Conservation (phyloP, 2,888 invertebrate species). For the Platycheirus rosarum region DNA sequence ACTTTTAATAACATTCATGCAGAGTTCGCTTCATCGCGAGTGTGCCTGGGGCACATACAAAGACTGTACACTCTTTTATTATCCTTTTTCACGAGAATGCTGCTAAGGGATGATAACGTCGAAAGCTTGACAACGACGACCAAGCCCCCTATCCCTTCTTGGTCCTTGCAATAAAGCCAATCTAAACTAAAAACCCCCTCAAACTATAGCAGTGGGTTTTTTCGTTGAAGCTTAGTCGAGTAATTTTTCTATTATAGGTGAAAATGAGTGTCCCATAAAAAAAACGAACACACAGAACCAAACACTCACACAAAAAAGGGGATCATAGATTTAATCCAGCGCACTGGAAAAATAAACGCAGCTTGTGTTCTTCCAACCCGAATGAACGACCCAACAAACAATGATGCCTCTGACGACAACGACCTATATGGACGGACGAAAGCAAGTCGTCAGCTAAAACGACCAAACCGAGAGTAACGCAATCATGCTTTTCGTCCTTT, state of each 20-base stretch:
- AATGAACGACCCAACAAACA: slow-evolving; percentile 32
- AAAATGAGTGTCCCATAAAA: slow-evolving; percentile 70
- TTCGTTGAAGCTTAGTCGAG: slow-evolving; percentile 39
- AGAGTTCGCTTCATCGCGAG: slow-evolving; percentile 23
- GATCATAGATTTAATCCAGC: slow-evolving; percentile 71
- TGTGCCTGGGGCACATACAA: slow-evolving; percentile 4
- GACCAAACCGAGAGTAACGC: slow-evolving; percentile 35
- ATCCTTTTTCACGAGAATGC: slow-evolving; percentile 54
- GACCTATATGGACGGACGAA: background rate
- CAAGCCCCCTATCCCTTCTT: background rate
- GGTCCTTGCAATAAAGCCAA: slow-evolving; percentile 28
- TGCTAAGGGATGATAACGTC: slow-evolving; percentile 62
- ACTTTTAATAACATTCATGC: slow-evolving; percentile 55
- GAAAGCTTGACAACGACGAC: slow-evolving; percentile 2
- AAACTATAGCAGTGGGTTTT: slow-evolving; percentile 21
- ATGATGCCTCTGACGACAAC: slow-evolving; percentile 17
- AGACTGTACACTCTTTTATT: slow-evolving; percentile 47
- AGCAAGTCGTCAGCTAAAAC: slow-evolving; percentile 7
- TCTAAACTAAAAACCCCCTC: slow-evolving; percentile 44
- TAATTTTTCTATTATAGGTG: slow-evolving; percentile 73
- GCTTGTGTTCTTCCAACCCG: slow-evolving; percentile 45
- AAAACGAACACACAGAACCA: slow-evolving; percentile 36
- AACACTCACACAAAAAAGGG: slow-evolving; percentile 9
- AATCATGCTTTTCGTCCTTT: slow-evolving; percentile 56
- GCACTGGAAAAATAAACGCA: slow-evolving; percentile 60